Evolutionary conservation across 2,888 invertebrate species (phyloP).

Genomic region (Asteroscopus sphinx): DNA sequence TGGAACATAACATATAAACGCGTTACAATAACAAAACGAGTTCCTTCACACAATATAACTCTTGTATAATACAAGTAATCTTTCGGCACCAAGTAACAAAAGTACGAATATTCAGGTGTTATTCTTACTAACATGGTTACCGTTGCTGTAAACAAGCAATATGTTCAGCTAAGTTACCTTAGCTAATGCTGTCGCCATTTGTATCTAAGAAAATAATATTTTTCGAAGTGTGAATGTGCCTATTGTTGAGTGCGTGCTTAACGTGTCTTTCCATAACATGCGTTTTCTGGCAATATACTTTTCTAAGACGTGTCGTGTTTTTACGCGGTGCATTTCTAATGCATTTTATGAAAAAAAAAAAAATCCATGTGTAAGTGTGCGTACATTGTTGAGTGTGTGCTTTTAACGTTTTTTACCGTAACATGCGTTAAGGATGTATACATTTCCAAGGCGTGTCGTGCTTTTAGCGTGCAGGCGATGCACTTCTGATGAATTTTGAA

Average conservation of each 20-base stretch:
- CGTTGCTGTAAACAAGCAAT: conserved; percentile 26
- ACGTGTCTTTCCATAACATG: too few relatives aligned
- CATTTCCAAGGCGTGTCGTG: too few relatives aligned
- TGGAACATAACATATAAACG: background rate
- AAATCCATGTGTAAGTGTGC: too few relatives aligned
- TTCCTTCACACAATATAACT: background rate
- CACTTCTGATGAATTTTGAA: too few relatives aligned
- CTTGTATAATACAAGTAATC: conserved; percentile 10
- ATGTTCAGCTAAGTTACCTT: conserved; percentile 16
- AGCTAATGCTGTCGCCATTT: conserved; percentile 3
- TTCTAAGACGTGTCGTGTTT: too few relatives aligned
- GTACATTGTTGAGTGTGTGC: too few relatives aligned
- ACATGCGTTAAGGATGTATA: too few relatives aligned
- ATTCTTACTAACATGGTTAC: conserved; percentile 15
- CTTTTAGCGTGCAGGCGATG: too few relatives aligned
- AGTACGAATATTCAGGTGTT: conserved; percentile 1
- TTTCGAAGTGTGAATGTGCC: background rate
- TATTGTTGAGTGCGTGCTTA: background rate
- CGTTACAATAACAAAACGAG: background rate
- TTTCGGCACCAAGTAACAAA: conserved; percentile 14
- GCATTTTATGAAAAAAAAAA: too few relatives aligned
- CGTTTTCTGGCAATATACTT: too few relatives aligned
- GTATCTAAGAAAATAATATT: background rate
- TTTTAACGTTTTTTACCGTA: too few relatives aligned
- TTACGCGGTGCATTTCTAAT: too few relatives aligned